Evolutionary conservation across 2,113 vertebrate species (phyloP).

Genomic region (rabbit (Oryctolagus cuniculus)): mOryCun1.1 NC_091432.1:151740001-151740500

Average conservation of each 20-base stretch:
- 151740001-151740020: conserved; percentile 93
- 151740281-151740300: conserved; percentile 91
- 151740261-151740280: conserved; percentile 91
- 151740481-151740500: not conserved
- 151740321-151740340: conserved; percentile 84
- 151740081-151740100: conserved; percentile 93
- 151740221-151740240: conserved; percentile 93
- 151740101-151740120: conserved; percentile 93
- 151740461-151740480: not conserved
- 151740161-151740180: conserved; percentile 94
- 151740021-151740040: conserved; percentile 94
- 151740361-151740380: conserved; percentile 80
- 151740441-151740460: conserved; percentile 7
- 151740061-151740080: conserved; percentile 94
- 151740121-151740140: conserved; percentile 91
- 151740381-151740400: conserved; percentile 85
- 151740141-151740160: conserved; percentile 93
- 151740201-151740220: conserved; percentile 93
- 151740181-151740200: conserved; percentile 94
- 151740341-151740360: conserved; percentile 83
- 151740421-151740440: conserved; percentile 67
- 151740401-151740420: conserved; percentile 75
- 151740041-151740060: conserved; percentile 94
- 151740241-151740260: conserved; percentile 94
- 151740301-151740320: conserved; percentile 89